Evolutionary conservation across 2,113 vertebrate species (phyloP).

Genomic region (Crotophaga sulcirostris): DNA sequence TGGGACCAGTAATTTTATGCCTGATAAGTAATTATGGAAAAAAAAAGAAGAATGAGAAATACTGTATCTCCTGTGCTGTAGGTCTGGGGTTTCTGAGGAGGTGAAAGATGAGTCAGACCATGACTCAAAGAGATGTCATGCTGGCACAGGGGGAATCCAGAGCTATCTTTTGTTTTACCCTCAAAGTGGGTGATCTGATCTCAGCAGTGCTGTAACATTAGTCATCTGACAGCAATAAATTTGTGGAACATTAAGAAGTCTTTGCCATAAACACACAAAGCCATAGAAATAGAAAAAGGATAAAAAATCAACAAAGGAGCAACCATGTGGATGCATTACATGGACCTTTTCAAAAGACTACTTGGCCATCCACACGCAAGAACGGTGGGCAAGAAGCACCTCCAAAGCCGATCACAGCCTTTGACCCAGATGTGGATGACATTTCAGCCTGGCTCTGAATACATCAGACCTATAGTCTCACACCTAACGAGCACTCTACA

Average conservation of each 20-base stretch:
- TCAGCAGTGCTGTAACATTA: neutral
- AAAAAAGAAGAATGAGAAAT: neutral
- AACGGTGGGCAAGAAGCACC: neutral
- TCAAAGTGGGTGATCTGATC: slow-evolving; percentile 56
- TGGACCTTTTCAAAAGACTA: neutral
- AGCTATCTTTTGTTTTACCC: slow-evolving; percentile 5
- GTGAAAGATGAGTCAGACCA: slow-evolving; percentile 28
- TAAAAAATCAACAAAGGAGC: neutral
- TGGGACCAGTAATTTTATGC: neutral
- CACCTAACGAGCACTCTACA: neutral
- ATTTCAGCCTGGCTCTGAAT: neutral
- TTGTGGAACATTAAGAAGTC: neutral
- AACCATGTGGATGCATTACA: neutral
- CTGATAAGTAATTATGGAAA: neutral
- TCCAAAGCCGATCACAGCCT: neutral
- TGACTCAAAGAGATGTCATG: slow-evolving; percentile 4
- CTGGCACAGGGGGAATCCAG: neutral
- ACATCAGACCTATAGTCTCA: neutral
- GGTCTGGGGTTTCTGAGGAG: neutral
- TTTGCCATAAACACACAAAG: neutral
- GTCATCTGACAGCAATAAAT: neutral
- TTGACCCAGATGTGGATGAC: neutral
- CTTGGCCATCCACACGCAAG: neutral
- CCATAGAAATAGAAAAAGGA: neutral
- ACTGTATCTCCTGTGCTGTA: slow-evolving; percentile 22